Evolutionary conservation across 2,888 invertebrate species (phyloP).

Genomic region (Ectemnius continuus): DNA sequence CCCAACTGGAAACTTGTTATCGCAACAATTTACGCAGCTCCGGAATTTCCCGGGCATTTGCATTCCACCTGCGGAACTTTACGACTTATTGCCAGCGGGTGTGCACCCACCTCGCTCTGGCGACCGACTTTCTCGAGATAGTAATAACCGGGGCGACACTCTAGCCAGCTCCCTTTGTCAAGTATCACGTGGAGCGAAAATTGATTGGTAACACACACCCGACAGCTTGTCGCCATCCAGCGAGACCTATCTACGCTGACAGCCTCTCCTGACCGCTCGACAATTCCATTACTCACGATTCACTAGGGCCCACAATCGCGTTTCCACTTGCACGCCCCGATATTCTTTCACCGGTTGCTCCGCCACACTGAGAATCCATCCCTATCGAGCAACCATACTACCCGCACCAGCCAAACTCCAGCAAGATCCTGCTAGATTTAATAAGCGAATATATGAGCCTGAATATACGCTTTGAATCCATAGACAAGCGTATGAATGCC

Average conservation of each 20-base stretch:
- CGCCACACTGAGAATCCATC: too few species aligned
- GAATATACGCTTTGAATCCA: neutral
- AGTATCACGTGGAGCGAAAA: constrained; percentile 22
- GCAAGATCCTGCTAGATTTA: constrained; percentile 6
- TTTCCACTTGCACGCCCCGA: constrained; percentile 42
- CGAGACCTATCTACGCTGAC: neutral
- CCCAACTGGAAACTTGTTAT: constrained; percentile 50
- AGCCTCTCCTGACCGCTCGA: constrained; percentile 19
- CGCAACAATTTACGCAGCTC: constrained; percentile 49
- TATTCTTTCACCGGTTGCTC: constrained; percentile 4
- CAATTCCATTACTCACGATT: constrained; percentile 53
- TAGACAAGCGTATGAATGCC: constrained; percentile 41
- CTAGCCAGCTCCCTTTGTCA: too few species aligned
- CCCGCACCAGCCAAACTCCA: neutral
- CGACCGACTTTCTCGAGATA: too few species aligned
- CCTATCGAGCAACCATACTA: too few species aligned
- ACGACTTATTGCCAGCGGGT: constrained; percentile 38
- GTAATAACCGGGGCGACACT: too few species aligned
- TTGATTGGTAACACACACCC: constrained; percentile 45
- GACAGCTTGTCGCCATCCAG: constrained; percentile 16
- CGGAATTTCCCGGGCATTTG: constrained; percentile 52
- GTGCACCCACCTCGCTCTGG: neutral
- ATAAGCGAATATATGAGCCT: constrained; percentile 20
- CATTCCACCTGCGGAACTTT: constrained; percentile 40
- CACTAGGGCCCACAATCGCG: constrained; percentile 50